Percentiles rank a stretch among this genome's conserved stretches.
phyloP scores from a whole-genome alignment of 2,113 vertebrate species.

The Halcyon senegalensis region DNA sequence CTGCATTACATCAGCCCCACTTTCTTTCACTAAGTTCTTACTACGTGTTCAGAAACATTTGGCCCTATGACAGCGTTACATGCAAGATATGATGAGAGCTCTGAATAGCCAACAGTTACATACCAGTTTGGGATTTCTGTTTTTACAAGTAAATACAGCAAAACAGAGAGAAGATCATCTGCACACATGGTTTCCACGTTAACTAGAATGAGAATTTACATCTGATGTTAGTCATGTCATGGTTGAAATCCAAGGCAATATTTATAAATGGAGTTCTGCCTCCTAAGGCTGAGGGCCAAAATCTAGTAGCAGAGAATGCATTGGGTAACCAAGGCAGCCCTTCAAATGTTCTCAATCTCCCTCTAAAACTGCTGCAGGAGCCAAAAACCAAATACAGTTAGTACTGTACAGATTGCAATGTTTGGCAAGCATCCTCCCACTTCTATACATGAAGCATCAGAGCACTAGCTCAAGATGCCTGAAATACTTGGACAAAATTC shows the following conservation, averaged over 20 bases:
- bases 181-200: slow-evolving; percentile 91
- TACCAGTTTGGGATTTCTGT: slow-evolving; percentile 98
- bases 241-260: neutral
- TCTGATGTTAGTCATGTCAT: neutral
- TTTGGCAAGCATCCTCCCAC: neutral
- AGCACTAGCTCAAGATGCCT: neutral
- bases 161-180: slow-evolving; percentile 92
- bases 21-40: neutral
- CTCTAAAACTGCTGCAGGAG: neutral
- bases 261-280: neutral
- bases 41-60: neutral
- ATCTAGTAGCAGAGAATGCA: neutral
- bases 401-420: neutral
- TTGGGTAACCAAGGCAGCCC: neutral
- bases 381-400: neutral
- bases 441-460: neutral
- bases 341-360: neutral
- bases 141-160: slow-evolving; percentile 94
- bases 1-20: neutral
- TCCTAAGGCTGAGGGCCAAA: neutral
- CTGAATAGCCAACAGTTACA: neutral
- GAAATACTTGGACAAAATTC: neutral
- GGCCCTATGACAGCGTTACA: neutral
- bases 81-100: neutral
- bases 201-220: slow-evolving; percentile 70